Conservation (phyloP, 2,888 invertebrate genomes). For the Parnassius smintheus region DNA sequence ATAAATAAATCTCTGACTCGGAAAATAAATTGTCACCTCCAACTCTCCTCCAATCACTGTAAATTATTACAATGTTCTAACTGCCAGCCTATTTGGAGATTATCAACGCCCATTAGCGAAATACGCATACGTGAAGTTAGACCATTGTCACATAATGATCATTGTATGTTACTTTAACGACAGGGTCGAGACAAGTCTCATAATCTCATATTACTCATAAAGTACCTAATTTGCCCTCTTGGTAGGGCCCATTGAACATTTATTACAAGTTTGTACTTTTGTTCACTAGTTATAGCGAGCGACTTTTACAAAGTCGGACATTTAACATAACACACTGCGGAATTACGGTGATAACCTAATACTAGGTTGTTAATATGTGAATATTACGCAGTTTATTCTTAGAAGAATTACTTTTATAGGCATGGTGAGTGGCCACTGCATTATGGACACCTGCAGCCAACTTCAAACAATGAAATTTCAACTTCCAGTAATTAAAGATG, state of each 20-base stretch:
- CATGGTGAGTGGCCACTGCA: no score
- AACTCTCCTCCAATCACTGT: neutral
- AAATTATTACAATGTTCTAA: conserved; percentile 5
- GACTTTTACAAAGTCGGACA: neutral
- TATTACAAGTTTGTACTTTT: neutral
- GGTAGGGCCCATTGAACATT: conserved; percentile 4
- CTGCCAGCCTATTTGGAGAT: conserved; percentile 8
- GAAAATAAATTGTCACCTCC: neutral
- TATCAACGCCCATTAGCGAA: conserved; percentile 12
- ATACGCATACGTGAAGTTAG: conserved; percentile 13
- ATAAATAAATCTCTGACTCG: no score
- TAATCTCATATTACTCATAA: conserved; percentile 4
- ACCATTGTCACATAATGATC: conserved; percentile 25
- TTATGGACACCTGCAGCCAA: no score
- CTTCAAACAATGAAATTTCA: no score
- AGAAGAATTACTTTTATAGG: no score
- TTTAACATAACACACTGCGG: neutral
- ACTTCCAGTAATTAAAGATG: no score
- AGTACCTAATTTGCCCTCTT: conserved; percentile 6
- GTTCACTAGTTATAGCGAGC: neutral
- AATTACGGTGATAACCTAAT: neutral
- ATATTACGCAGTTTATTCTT: no score
- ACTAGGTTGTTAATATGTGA: neutral
- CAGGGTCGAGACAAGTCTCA: conserved; percentile 10
- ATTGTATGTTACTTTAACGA: conserved; percentile 23